phyloP scores from a whole-genome alignment of 2,797 vertebrate genomes.

The Heterohyrax brucei region DNA sequence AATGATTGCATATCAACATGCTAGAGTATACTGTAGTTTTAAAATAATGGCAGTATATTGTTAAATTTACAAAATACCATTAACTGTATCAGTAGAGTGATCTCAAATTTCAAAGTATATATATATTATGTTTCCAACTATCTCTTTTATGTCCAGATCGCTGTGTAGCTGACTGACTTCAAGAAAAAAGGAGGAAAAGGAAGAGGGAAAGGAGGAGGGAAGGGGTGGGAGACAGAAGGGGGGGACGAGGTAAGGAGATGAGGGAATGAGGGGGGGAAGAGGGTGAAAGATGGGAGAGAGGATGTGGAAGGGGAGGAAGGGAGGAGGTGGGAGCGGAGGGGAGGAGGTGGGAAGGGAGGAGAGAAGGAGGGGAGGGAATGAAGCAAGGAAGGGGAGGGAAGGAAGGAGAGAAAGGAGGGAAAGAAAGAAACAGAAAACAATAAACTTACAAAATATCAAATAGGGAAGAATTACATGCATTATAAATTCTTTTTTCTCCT shows the following conservation, averaged over 20 bases:
- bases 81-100: not conserved
- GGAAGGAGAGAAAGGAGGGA: no score
- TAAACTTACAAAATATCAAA: not conserved
- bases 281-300: no score
- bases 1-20: not conserved
- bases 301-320: no score
- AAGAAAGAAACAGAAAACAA: no score
- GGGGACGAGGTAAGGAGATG: no score
- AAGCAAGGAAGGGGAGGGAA: no score
- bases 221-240: no score
- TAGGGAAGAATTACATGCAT: not conserved
- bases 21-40: not conserved
- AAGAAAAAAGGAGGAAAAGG: not conserved
- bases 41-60: not conserved
- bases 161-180: not conserved
- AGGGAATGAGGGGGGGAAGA: no score
- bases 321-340: no score
- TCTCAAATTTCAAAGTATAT: not conserved
- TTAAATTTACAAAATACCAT: not conserved
- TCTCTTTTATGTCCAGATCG: not conserved
- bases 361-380: no score
- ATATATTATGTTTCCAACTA: not conserved
- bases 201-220: no score
- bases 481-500: not conserved
- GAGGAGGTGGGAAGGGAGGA: no score